These are phyloP conservation scores for Nymphalis c-album DNA, from an alignment of 2,888 invertebrate genomes.

Conservation along the genomic window DNA sequence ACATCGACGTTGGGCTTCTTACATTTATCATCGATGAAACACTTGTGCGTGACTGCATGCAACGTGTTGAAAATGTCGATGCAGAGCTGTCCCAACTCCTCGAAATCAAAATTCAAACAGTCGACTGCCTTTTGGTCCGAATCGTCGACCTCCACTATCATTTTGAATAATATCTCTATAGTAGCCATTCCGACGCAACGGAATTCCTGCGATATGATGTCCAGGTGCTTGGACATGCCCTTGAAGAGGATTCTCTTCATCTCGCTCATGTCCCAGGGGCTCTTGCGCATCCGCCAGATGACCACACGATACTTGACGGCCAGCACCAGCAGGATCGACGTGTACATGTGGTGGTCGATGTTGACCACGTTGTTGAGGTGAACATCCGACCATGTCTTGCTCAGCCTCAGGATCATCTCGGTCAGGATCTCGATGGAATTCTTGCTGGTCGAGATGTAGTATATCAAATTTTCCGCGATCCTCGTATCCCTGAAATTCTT, in stretches of 20 bases:
- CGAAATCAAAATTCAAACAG: slow-evolving; percentile 85
- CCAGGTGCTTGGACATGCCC: slow-evolving; percentile 86
- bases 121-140: slow-evolving; percentile 63
- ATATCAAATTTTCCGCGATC: slow-evolving; percentile 82
- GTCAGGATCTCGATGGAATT: slow-evolving; percentile 53
- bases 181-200: slow-evolving; percentile 88
- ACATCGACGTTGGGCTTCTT: slow-evolving; percentile 47
- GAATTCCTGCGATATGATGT: slow-evolving; percentile 82
- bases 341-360: slow-evolving; percentile 85
- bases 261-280: slow-evolving; percentile 54
- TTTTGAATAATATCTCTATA: slow-evolving; percentile 84
- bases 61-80: slow-evolving; percentile 75
- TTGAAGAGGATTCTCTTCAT: slow-evolving; percentile 80
- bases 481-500: slow-evolving; percentile 81
- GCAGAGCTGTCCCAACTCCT: slow-evolving; percentile 73
- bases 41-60: slow-evolving; percentile 60
- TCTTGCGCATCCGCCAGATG: slow-evolving; percentile 52
- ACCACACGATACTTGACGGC: slow-evolving; percentile 75
- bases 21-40: slow-evolving; percentile 59
- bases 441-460: slow-evolving; percentile 78
- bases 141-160: slow-evolving; percentile 70
- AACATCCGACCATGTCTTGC: slow-evolving; percentile 86
- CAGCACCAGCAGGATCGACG: slow-evolving; percentile 85
- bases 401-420: slow-evolving; percentile 77
- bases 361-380: slow-evolving; percentile 83